Base-by-base conservation (phyloP, 2,888 invertebrate species). In the Incurvaria masculella region DNA sequence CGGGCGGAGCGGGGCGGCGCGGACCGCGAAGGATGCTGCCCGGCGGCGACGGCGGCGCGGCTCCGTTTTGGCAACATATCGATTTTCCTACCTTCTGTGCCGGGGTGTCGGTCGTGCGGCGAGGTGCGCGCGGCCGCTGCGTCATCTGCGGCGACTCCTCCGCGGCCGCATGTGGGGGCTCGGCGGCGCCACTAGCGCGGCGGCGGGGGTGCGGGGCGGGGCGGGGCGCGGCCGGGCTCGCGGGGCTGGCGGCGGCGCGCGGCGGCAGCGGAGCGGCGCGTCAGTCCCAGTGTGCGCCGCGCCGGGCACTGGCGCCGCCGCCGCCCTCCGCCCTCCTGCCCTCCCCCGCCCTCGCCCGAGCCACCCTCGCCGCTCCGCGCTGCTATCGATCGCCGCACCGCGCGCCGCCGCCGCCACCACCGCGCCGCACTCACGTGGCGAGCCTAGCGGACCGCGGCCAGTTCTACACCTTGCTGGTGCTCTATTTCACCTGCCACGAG, bases 121-220 rank as follows among this genome's bases (percentile, higher is more conserved):
- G 67, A 67, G 55, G 23, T 38, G 56, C 52, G 68, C 73, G 65
- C 68, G 73, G 76, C 61, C 61, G 75, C 72, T 73, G 73, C 78
- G 80, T 80, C 80, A 72, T 75, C 73, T 78, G 75, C 73, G 69
- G 66, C 63, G 66, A 69, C 70, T 69, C 69, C 67, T 66, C n/a
- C n/a, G n/a, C n/a, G n/a, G 46, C 45, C 48, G 52, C 71, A 73
- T 74, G 73, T 65, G 69, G 63, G 60, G 42, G 42, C 46, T 49
- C 45, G 33, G 59, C 59, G 56, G 58, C 54, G 56, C 58, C 57
- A n/a, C n/a, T 58, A 52, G 49, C 42, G 49, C 52, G 44, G 44
- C 48, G 39, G 23, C 44, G 42, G 19, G 42, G 44, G 26, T 46
- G 45, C 48, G 59, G 55, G 59, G 43, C 48, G 52, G 49, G 51